These are phyloP conservation scores for Melanotus villosus DNA, from an alignment of 2,888 invertebrate genomes.

Conservation along the genomic window DNA sequence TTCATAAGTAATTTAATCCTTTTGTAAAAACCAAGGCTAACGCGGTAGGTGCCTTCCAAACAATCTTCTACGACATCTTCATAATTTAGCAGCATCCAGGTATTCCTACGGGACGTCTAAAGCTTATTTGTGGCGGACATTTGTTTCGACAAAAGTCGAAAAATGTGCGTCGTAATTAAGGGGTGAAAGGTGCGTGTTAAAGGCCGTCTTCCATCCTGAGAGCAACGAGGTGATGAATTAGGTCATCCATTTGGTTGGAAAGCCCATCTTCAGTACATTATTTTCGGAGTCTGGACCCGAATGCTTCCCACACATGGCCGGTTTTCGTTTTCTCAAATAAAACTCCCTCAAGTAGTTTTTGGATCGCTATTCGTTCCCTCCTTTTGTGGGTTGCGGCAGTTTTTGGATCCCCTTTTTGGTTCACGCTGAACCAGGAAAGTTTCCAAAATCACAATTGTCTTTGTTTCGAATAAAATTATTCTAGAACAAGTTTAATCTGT, in stretches of 20 bases:
- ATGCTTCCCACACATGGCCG: conserved; percentile 1
- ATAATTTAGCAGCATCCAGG: background rate
- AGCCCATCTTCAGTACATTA: conserved; percentile 15
- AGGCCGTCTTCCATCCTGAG: background rate
- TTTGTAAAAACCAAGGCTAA: too few relatives aligned
- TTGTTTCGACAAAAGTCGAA: background rate
- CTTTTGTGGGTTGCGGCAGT: background rate
- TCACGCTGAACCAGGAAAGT: too few relatives aligned
- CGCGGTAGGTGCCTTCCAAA: background rate
- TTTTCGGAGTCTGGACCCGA: background rate
- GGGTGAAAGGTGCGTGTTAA: conserved; percentile 2
- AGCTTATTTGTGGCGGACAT: background rate
- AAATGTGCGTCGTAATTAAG: conserved; percentile 11
- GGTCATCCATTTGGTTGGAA: conserved; percentile 10
- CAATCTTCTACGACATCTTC: background rate
- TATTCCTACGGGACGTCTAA: background rate
- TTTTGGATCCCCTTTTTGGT: too few relatives aligned
- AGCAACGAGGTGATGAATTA: conserved; percentile 6
- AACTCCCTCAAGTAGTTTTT: background rate
- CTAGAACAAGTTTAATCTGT: background rate
- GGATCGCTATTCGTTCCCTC: background rate
- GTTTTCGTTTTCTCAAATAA: background rate
- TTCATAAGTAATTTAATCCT: too few relatives aligned
- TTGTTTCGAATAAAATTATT: background rate
- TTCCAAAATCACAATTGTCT: background rate